Evolutionary conservation across 2,113 vertebrate species (phyloP).

Genomic region (Philantomba maxwellii): DNA sequence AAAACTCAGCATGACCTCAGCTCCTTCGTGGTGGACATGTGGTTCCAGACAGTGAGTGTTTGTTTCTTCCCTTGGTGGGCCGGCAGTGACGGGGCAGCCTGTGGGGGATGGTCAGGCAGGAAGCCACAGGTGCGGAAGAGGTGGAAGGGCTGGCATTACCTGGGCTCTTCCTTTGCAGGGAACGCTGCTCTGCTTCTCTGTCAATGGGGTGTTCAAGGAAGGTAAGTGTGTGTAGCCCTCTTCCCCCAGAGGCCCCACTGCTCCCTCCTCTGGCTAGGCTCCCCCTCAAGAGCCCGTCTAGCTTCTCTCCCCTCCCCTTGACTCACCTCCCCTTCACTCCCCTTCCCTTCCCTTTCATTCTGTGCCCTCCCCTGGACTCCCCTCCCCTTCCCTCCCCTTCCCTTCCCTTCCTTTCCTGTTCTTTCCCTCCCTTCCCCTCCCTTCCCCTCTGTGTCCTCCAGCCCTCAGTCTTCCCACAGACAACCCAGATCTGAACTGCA

Average conservation of each 20-base stretch:
- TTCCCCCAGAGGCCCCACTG: background rate
- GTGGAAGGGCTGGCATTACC: accelerated
- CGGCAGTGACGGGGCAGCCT: background rate
- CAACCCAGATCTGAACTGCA: background rate
- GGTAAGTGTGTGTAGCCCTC: background rate
- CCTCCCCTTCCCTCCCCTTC: background rate
- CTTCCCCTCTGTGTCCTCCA: background rate
- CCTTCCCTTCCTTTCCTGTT: background rate
- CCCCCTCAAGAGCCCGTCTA: background rate
- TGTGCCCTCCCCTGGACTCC: background rate
- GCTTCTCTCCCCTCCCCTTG: background rate
- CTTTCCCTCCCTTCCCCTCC: background rate
- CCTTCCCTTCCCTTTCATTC: background rate
- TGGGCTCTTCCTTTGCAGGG: slow-evolving; percentile 72
- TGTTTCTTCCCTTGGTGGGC: background rate
- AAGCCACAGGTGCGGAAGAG: background rate
- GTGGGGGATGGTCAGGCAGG: background rate
- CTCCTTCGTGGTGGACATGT: slow-evolving; percentile 84
- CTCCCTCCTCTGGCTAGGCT: background rate
- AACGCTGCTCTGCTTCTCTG: slow-evolving; percentile 86
- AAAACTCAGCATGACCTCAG: slow-evolving; percentile 86
- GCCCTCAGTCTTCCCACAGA: background rate
- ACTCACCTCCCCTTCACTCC: too few species aligned
- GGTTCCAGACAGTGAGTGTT: slow-evolving; percentile 79
- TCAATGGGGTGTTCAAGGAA: slow-evolving; percentile 88